These are phyloP conservation scores for Hirundichthys speculiger DNA, from an alignment of 2,113 vertebrate genomes.

Conservation along the genomic window DNA sequence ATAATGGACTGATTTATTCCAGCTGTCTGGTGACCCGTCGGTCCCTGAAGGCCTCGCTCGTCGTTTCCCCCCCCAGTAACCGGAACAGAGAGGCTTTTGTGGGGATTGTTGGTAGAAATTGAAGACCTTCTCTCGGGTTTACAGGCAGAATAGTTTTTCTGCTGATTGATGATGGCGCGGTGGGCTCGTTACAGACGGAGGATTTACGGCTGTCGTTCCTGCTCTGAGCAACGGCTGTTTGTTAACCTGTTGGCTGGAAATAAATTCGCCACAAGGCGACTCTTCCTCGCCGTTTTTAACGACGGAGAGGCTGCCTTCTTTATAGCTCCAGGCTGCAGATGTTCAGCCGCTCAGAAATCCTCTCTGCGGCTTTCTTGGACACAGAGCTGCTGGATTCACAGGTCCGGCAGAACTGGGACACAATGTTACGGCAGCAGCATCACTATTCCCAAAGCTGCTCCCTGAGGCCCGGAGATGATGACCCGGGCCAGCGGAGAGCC, in stretches of 20 bases:
- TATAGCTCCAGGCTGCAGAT: not conserved
- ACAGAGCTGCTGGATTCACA: not conserved
- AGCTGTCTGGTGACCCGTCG: too few relatives aligned
- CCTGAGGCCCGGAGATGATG: slow-evolving; percentile 30
- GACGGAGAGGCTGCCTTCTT: not conserved
- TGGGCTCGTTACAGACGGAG: not conserved
- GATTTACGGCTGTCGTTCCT: not conserved
- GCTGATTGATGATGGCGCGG: not conserved
- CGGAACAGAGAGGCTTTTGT: not conserved
- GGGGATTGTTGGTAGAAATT: not conserved
- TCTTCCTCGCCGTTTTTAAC: not conserved
- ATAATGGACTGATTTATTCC: too few relatives aligned
- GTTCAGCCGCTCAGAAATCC: slow-evolving; percentile 24
- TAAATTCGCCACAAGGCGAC: not conserved
- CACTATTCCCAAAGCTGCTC: slow-evolving; percentile 45
- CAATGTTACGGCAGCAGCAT: slow-evolving; percentile 5
- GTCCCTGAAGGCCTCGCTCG: too few relatives aligned
- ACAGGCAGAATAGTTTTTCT: not conserved
- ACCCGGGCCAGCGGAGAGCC: slow-evolving; percentile 35
- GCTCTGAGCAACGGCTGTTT: not conserved
- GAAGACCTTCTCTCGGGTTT: not conserved
- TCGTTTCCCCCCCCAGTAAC: too few relatives aligned
- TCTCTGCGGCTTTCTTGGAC: slow-evolving; percentile 16
- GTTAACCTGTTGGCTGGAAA: not conserved
- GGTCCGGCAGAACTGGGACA: slow-evolving; percentile 39